Percentiles rank a stretch among this genome's conserved stretches.
phyloP scores from a whole-genome alignment of 2,113 vertebrate genomes.

The Elephas maximus region DNA sequence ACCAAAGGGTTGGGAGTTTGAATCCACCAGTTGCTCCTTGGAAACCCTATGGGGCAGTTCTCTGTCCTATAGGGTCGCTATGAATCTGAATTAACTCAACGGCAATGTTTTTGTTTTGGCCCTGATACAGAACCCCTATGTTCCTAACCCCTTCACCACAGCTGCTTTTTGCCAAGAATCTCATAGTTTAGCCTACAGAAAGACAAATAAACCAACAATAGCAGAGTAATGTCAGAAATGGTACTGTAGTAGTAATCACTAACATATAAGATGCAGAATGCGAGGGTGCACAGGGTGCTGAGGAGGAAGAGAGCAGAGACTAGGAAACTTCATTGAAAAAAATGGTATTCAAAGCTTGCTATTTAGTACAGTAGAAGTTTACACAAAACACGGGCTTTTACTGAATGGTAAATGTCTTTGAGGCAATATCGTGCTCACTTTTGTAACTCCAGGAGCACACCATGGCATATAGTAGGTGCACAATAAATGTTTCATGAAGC shows the following conservation, averaged over 20 bases:
- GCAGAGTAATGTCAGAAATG: background rate
- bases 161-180: background rate
- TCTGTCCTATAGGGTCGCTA: too few relatives aligned
- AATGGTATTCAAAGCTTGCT: background rate
- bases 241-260: background rate
- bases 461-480: background rate
- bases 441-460: background rate
- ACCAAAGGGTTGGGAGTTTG: too few relatives aligned
- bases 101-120: too few relatives aligned
- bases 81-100: too few relatives aligned
- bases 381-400: background rate
- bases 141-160: background rate
- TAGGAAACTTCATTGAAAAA: background rate
- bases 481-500: slow-evolving; percentile 42
- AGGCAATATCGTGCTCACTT: background rate
- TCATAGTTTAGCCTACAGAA: background rate
- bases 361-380: background rate
- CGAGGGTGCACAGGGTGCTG: background rate
- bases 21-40: too few relatives aligned
- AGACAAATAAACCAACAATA: background rate
- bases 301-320: background rate
- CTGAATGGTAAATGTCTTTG: background rate
- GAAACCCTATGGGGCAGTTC: too few relatives aligned
- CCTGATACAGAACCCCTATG: rapidly evolving
- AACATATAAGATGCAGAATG: background rate